Percentiles rank a stretch among this genome's conserved stretches.
Evolutionary conservation across 1,140 invertebrate genomes (phyloP).

Genomic region (Macrosteles quadrilineatus): DNA sequence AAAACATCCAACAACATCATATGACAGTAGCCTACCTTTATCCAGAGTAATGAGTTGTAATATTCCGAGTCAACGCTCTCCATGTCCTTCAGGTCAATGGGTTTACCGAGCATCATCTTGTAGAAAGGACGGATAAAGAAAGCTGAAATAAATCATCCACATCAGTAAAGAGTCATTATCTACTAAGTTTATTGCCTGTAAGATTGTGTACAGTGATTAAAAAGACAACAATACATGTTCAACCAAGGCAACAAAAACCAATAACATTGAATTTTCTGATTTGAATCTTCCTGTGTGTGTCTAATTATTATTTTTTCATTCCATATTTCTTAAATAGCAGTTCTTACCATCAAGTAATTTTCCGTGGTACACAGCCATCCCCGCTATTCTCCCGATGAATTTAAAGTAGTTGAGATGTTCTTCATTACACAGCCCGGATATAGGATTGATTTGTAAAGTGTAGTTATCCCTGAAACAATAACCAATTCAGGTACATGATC

Average conservation of each 20-base stretch:
- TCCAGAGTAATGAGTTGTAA: conserved; percentile 97
- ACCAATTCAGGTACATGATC: no score
- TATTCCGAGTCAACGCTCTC: conserved; percentile 98
- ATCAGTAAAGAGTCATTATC: no score
- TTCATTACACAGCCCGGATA: conserved; percentile 95
- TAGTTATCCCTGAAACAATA: conserved; percentile 89
- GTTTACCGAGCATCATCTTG: conserved; percentile 98
- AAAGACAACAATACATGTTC: no score
- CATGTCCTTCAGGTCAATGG: conserved; percentile 96
- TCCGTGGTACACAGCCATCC: conserved; percentile 99
- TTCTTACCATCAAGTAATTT: conserved; percentile 93
- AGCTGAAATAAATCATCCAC: conserved; percentile 60
- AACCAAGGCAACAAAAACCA: no score
- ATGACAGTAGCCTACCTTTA: no score
- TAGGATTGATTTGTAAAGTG: conserved; percentile 97
- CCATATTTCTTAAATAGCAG: no score
- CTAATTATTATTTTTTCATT: no score
- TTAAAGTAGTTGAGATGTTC: conserved; percentile 98
- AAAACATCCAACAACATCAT: no score
- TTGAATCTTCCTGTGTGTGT: no score
- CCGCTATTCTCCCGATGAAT: conserved; percentile 96
- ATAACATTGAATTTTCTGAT: no score
- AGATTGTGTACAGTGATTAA: no score
- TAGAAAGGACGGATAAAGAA: conserved; percentile 99
- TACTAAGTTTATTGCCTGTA: no score